These are phyloP conservation scores for Leptodactylus fuscus DNA, from an alignment of 2,113 vertebrate genomes.

Conservation along the genomic window DNA sequence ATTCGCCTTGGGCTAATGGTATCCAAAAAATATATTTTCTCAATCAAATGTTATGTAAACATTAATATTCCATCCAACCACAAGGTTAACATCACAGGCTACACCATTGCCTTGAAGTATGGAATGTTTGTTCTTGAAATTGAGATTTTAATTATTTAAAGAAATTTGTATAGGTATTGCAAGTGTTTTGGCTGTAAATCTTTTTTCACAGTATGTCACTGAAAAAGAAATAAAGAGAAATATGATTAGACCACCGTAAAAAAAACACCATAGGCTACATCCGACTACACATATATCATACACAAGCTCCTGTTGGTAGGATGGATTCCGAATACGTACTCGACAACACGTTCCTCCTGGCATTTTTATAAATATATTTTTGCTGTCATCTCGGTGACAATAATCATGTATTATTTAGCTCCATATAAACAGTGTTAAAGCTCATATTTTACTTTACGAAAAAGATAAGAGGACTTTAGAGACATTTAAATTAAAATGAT, in stretches of 20 bases:
- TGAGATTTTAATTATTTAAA: conserved; percentile 44
- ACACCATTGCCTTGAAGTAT: conserved; percentile 19
- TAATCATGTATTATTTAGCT: conserved; percentile 37
- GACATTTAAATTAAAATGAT: conserved; percentile 15
- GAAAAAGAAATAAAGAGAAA: conserved; percentile 52
- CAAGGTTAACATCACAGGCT: conserved; percentile 48
- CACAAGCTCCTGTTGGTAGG: not conserved
- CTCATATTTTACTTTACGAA: not conserved
- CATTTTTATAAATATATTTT: conserved; percentile 39
- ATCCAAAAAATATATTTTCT: not conserved
- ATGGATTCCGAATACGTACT: not conserved
- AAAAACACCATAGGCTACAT: conserved; percentile 28
- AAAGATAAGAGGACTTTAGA: conserved; percentile 15
- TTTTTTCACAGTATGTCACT: conserved; percentile 33
- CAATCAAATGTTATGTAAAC: conserved; percentile 43
- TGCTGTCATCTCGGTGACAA: conserved; percentile 4
- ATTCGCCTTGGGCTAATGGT: conserved; percentile 1
- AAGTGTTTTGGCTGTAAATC: conserved; percentile 31
- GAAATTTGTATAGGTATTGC: conserved; percentile 32
- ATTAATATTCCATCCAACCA: conserved; percentile 47
- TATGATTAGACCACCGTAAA: conserved; percentile 42
- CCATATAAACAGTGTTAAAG: not conserved
- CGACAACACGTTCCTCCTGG: not conserved
- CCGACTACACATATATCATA: conserved; percentile 29
- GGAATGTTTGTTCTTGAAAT: conserved; percentile 43